Evolutionary conservation across 2,797 vertebrate species (phyloP), one percentile per base, ranked within the genome.

Genomic region (Erethizon dorsatum): DNA sequence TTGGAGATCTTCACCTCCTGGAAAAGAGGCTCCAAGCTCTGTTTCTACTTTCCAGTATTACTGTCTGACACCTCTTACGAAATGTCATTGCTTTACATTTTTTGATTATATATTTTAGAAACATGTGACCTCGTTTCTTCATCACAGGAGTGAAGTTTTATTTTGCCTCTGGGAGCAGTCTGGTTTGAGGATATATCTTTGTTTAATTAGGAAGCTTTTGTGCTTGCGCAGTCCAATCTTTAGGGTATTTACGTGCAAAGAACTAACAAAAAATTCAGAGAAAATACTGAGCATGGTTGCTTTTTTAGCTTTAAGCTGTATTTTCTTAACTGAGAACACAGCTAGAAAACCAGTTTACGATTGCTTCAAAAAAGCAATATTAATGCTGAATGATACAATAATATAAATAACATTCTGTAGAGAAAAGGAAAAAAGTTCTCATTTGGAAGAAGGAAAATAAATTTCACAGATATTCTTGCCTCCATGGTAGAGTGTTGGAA

Each of bases 381-480:
- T 96, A 97, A 97, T 80, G 67, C 33, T 96, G n/a, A 61, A 89
- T 88, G 85, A 96, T 95, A 95, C 96, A 96, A 67, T 95, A 97
- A 97, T 83, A 59, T 88, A 92, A 92, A 90, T 82, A 92, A 98
- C 95, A 97, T 47, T 82, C 56, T 97, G 56, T 94, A 92, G 88
- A 96, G 22, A 96, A 77, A 79, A 93, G 18, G n/a, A 65, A 71
- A 98, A 79, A 28, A 96, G 88, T 82, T 98, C 88, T 80, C 31
- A 2, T 83, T 96, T 95, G 85, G 95, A 98, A 63, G 88, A 97
- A 87, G 79, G n/a, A 69, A 97, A 96, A 97, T 98, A 91, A 98
- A 98, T 98, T 77, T 98, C 96, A 98, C 95, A 98, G 96, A 93
- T 95, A 94, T 88, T 98, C 12, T 71, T 97, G 96, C 57, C 71